Evolutionary conservation across 2,113 vertebrate species (phyloP).

Genomic region (Carlito syrichta): DNA sequence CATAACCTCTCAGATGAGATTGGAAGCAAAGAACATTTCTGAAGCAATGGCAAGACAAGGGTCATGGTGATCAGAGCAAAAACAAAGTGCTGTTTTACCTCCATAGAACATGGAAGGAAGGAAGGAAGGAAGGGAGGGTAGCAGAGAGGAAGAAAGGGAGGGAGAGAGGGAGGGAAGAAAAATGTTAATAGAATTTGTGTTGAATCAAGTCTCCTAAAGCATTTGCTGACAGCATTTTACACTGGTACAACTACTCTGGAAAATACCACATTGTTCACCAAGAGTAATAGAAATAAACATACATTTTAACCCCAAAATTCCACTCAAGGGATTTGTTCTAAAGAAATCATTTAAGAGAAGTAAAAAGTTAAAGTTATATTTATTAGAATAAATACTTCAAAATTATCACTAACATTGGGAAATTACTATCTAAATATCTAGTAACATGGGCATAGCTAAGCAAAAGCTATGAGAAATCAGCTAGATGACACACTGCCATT

Average conservation of each 20-base stretch:
- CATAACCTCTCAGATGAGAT: background rate
- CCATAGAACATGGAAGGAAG: background rate
- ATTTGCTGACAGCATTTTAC: background rate
- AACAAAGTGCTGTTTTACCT: background rate
- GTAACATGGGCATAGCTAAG: background rate
- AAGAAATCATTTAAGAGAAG: background rate
- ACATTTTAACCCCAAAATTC: background rate
- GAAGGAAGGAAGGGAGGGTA: background rate
- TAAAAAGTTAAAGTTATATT: background rate
- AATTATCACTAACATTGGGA: background rate
- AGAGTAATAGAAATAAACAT: background rate
- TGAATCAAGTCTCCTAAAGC: background rate
- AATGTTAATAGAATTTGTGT: background rate
- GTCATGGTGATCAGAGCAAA: background rate
- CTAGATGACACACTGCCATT: background rate
- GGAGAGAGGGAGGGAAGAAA: too few species aligned
- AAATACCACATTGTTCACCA: background rate
- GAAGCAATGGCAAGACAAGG: background rate
- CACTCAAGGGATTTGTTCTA: background rate
- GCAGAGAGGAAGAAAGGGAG: too few species aligned
- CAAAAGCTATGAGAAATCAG: slow-evolving; percentile 22
- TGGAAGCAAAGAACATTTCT: background rate
- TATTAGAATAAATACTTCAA: background rate
- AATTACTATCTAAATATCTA: background rate
- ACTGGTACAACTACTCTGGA: background rate